These are phyloP conservation scores for Drosophila mimetica DNA, from an alignment of 2,888 invertebrate species.

Conservation along the genomic window DNA sequence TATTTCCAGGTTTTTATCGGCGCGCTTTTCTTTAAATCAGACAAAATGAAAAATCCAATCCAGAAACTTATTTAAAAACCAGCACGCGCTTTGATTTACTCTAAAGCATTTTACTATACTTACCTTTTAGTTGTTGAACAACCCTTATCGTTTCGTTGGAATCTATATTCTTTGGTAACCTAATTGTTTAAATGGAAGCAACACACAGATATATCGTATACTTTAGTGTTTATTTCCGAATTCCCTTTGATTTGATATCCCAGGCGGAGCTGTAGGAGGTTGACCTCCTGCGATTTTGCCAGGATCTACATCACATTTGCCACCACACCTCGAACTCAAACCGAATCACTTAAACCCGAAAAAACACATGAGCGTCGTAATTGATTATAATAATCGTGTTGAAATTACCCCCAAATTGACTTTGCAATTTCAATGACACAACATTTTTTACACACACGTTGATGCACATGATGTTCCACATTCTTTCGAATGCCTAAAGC, in stretches of 20 bases:
- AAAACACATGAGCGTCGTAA: slow-evolving; percentile 31
- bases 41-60: slow-evolving; percentile 29
- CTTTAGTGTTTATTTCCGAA: slow-evolving; percentile 19
- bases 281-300: background rate
- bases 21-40: slow-evolving; percentile 67
- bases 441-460: slow-evolving; percentile 17
- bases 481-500: background rate
- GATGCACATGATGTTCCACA: slow-evolving; percentile 25
- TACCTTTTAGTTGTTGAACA: slow-evolving; percentile 17
- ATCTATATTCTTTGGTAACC: slow-evolving; percentile 22
- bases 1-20: slow-evolving; percentile 92
- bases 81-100: slow-evolving; percentile 68
- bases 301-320: slow-evolving; percentile 10
- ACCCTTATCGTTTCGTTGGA: slow-evolving; percentile 17
- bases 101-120: slow-evolving; percentile 45
- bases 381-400: slow-evolving; percentile 24
- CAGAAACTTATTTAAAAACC: slow-evolving; percentile 25
- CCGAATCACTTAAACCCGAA: background rate
- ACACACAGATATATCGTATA: slow-evolving; percentile 8
- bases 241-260: slow-evolving; percentile 3
- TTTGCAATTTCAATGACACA: slow-evolving; percentile 33
- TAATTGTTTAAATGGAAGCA: slow-evolving; percentile 34
- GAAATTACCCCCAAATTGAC: slow-evolving; percentile 20
- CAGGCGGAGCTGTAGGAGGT: background rate
- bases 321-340: slow-evolving; percentile 13